phyloP scores from a whole-genome alignment of 1,140 invertebrate genomes.

The Macrocentrus cingulum region DNA sequence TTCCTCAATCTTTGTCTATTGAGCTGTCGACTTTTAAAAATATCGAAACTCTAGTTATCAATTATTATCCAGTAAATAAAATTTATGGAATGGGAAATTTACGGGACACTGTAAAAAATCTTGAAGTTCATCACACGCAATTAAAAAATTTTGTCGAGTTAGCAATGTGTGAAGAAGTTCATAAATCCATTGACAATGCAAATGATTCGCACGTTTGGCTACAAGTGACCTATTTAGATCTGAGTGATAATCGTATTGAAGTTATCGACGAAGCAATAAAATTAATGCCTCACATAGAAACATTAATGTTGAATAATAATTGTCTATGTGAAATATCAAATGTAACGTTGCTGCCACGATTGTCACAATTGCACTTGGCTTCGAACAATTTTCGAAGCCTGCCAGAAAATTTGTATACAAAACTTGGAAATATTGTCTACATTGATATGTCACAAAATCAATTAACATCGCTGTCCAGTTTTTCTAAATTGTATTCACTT shows the following conservation, averaged over 20 bases:
- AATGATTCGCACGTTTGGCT: conserved; percentile 57
- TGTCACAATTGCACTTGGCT: conserved; percentile 72
- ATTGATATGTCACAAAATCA: conserved; percentile 88
- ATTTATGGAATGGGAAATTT: conserved; percentile 70
- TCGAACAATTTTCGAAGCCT: conserved; percentile 74
- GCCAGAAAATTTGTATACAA: conserved; percentile 78
- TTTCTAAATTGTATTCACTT: conserved; percentile 83
- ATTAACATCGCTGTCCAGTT: conserved; percentile 72
- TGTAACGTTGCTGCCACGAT: conserved; percentile 73
- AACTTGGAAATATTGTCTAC: conserved; percentile 84
- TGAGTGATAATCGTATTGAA: conserved; percentile 78
- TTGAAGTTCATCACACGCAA: conserved; percentile 66
- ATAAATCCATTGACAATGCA: conserved; percentile 57
- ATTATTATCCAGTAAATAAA: conserved; percentile 65
- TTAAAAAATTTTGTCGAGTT: conserved; percentile 69
- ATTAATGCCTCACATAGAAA: conserved; percentile 75
- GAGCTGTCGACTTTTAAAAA: conserved; percentile 81
- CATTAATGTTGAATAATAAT: conserved; percentile 76
- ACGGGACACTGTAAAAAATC: conserved; percentile 66
- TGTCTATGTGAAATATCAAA: conserved; percentile 74
- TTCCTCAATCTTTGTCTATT: conserved; percentile 76
- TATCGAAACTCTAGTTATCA: conserved; percentile 65
- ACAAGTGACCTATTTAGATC: conserved; percentile 65
- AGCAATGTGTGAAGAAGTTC: conserved; percentile 76
- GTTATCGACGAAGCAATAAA: conserved; percentile 79